These are phyloP conservation scores for Chiroxiphia lanceolata DNA, from an alignment of 2,797 vertebrate genomes.

Conservation along the genomic window DNA sequence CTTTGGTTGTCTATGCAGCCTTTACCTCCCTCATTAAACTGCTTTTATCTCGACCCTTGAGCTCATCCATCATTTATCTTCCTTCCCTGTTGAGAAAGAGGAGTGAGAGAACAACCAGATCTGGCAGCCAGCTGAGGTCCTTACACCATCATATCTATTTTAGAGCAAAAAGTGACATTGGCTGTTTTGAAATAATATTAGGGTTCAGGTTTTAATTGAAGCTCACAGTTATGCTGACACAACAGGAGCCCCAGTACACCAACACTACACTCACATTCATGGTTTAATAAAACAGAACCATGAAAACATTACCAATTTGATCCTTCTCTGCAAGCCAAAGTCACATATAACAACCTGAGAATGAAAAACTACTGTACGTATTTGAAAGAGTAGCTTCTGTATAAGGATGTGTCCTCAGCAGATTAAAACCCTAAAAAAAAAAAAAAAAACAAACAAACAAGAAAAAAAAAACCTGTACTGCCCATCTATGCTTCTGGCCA, in stretches of 20 bases:
- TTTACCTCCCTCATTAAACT: neutral
- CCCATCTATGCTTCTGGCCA: neutral
- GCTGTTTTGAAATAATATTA: neutral
- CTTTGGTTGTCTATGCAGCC: neutral
- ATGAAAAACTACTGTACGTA: neutral
- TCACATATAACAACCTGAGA: neutral
- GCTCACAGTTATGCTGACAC: neutral
- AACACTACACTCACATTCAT: neutral
- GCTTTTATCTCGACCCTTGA: neutral
- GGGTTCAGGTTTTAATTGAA: neutral
- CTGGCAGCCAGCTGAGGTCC: neutral
- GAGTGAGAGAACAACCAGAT: neutral
- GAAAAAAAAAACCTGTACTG: fast-evolving
- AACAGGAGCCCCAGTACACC: neutral
- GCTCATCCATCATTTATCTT: neutral
- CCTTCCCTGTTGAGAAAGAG: neutral
- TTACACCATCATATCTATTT: neutral
- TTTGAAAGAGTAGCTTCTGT: neutral
- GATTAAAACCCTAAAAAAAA: neutral
- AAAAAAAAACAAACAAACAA: neutral
- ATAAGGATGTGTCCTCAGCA: neutral
- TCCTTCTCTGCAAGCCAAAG: neutral
- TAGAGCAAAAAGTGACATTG: neutral
- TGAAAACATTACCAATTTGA: neutral
- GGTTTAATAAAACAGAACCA: neutral